phyloP scores from a whole-genome alignment of 2,888 invertebrate species.

The Acanthopleura granulata region DNA sequence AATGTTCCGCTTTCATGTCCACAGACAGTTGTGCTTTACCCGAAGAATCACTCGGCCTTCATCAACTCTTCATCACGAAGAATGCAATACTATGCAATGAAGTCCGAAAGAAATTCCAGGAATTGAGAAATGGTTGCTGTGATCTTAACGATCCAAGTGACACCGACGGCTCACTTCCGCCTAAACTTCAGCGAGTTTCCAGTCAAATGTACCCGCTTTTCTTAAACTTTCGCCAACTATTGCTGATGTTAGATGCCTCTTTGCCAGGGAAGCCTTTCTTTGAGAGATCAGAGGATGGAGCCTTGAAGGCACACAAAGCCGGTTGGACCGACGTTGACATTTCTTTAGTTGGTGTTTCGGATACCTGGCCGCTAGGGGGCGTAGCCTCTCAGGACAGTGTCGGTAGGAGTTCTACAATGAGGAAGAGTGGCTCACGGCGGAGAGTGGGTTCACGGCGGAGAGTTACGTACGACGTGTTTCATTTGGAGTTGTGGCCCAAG shows the following conservation, averaged over 20 bases:
- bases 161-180: too few species aligned
- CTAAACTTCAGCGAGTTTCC: not conserved
- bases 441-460: constrained; percentile 44
- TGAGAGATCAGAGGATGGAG: not conserved
- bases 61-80: constrained; percentile 56
- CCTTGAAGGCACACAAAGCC: not conserved
- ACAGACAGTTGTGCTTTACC: too few species aligned
- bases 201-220: not conserved
- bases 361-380: not conserved
- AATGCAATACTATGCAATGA: constrained; percentile 58
- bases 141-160: constrained; percentile 28
- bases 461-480: constrained; percentile 57
- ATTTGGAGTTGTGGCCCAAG: constrained; percentile 52
- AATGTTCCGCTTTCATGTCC: too few species aligned
- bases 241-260: constrained; percentile 1
- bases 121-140: constrained; percentile 50
- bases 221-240: not conserved
- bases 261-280: not conserved
- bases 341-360: not conserved
- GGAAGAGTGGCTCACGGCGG: too few species aligned
- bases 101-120: constrained; percentile 58
- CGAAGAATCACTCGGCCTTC: constrained; percentile 29
- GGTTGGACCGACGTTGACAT: not conserved
- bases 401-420: too few species aligned
- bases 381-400: too few species aligned